Evolutionary conservation across 1,140 invertebrate species (phyloP).

Genomic region (Berghia stephanieae): DNA sequence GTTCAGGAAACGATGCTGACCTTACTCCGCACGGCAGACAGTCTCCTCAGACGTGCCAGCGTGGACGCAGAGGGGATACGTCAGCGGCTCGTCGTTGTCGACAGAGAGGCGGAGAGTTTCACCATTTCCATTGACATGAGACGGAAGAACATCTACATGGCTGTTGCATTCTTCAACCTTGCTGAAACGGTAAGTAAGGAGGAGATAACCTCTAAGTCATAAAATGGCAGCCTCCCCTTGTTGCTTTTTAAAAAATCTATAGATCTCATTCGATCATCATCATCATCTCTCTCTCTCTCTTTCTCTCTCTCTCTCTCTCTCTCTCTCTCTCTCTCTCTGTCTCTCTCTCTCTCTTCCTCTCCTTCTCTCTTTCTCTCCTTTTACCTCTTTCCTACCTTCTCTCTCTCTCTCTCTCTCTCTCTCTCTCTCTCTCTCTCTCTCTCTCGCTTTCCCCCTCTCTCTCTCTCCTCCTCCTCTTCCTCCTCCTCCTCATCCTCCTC

Average conservation of each 20-base stretch:
- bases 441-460: too few relatives aligned
- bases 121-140: conserved; percentile 78
- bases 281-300: background rate
- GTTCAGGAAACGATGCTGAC: conserved; percentile 80
- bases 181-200: conserved; percentile 73
- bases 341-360: too few relatives aligned
- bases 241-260: too few relatives aligned
- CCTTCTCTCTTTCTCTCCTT: too few relatives aligned
- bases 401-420: too few relatives aligned
- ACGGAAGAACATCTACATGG: conserved; percentile 74
- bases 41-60: conserved; percentile 76
- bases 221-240: too few relatives aligned
- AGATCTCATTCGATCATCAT: background rate
- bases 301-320: background rate
- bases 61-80: conserved; percentile 75
- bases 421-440: too few relatives aligned
- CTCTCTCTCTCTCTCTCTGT: too few relatives aligned
- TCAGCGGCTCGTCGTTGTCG: conserved; percentile 76
- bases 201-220: background rate
- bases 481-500: too few relatives aligned
- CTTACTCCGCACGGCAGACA: conserved; percentile 82
- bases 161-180: conserved; percentile 79
- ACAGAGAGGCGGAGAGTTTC: conserved; percentile 80
- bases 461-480: too few relatives aligned
- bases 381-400: too few relatives aligned